Conservation (phyloP, 2,113 vertebrate genomes). For the Ahaetulla prasina region DNA sequence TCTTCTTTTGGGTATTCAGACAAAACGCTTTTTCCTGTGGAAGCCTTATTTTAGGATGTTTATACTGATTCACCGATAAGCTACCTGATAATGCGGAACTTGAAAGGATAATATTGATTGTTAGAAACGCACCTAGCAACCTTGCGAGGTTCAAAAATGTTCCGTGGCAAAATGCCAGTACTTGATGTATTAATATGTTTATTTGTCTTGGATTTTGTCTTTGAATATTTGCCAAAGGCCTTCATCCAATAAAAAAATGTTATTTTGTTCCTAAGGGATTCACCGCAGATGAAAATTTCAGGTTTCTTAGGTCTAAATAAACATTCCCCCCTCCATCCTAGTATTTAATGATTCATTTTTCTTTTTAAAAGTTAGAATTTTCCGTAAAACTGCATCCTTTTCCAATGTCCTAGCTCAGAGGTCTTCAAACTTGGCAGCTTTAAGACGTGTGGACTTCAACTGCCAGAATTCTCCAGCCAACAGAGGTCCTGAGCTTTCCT, state of each 20-base stretch:
- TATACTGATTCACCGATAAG: not conserved
- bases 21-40: not conserved
- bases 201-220: slow-evolving; percentile 42
- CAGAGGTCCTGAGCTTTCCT: not conserved
- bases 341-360: not conserved
- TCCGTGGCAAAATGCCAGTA: not conserved
- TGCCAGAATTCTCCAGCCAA: too few species aligned
- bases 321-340: slow-evolving; percentile 9
- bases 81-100: not conserved
- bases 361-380: not conserved
- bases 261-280: slow-evolving; percentile 50
- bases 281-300: slow-evolving; percentile 30
- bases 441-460: too few species aligned
- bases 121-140: slow-evolving; percentile 19
- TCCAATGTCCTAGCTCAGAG: not conserved
- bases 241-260: slow-evolving; percentile 50
- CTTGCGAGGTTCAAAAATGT: slow-evolving; percentile 28
- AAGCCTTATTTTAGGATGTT: not conserved
- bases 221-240: slow-evolving; percentile 28
- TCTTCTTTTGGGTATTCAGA: not conserved
- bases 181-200: not conserved
- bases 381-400: not conserved
- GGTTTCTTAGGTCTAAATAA: slow-evolving; percentile 43
- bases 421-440: too few species aligned
- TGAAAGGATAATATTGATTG: not conserved